Evolutionary conservation across 1,140 invertebrate species (phyloP).

Genomic region (Pteromalus puparum): DNA sequence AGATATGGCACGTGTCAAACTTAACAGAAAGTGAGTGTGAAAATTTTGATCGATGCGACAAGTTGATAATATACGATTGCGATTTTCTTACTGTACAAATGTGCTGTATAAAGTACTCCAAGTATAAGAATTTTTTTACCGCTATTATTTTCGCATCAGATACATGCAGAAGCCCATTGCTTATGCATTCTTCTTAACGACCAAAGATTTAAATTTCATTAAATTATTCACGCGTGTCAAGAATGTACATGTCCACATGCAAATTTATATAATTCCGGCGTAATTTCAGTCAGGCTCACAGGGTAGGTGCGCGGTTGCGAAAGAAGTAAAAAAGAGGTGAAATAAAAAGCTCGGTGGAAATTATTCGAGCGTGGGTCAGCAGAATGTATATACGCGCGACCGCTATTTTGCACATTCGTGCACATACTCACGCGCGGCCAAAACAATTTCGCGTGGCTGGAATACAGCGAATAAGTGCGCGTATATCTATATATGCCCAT

Average conservation of each 20-base stretch:
- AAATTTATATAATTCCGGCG: background rate
- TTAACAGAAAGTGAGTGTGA: too few relatives aligned
- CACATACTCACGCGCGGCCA: background rate
- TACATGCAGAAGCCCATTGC: too few relatives aligned
- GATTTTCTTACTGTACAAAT: too few relatives aligned
- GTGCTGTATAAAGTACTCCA: too few relatives aligned
- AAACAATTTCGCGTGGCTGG: background rate
- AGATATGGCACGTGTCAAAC: too few relatives aligned
- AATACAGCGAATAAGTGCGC: background rate
- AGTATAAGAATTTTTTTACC: too few relatives aligned
- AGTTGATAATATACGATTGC: too few relatives aligned
- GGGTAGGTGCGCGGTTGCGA: background rate
- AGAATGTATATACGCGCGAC: background rate
- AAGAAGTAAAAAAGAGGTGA: background rate
- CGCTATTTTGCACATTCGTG: conserved; percentile 1
- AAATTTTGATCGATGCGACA: too few relatives aligned
- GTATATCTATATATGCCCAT: background rate
- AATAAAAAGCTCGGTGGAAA: background rate
- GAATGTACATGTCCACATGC: background rate
- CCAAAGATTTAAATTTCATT: background rate
- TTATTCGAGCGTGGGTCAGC: background rate
- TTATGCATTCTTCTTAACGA: too few relatives aligned
- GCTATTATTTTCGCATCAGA: too few relatives aligned
- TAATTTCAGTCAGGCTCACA: background rate
- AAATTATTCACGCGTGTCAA: background rate